A percentile compares a stretch with the other conserved stretches of the same genome.
Conservation (phyloP, 2,797 vertebrate genomes). For the Pagetopsis macropterus region DNA sequence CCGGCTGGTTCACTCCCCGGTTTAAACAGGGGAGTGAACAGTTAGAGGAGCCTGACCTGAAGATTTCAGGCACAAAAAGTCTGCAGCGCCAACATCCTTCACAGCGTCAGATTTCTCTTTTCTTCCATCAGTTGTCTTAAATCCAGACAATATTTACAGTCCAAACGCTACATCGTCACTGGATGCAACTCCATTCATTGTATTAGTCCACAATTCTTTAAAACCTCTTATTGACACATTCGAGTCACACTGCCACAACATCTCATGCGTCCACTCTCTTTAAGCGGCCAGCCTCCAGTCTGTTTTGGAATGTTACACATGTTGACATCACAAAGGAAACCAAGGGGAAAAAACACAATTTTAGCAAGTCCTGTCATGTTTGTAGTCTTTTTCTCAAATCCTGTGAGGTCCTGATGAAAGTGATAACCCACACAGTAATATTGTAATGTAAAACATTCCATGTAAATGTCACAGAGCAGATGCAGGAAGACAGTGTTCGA, state of each 20-base stretch:
- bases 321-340: slow-evolving; percentile 37
- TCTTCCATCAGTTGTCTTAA: slow-evolving; percentile 22
- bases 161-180: slow-evolving; percentile 20
- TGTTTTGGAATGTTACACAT: slow-evolving; percentile 72
- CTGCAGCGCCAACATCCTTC: slow-evolving; percentile 38
- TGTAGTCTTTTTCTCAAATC: slow-evolving; percentile 26
- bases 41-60: too few relatives aligned
- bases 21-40: slow-evolving; percentile 17
- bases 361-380: slow-evolving; percentile 26
- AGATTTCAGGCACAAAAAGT: slow-evolving; percentile 27
- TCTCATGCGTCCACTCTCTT: slow-evolving; percentile 43
- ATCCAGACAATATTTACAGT: slow-evolving; percentile 57
- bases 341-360: slow-evolving; percentile 1
- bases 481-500: slow-evolving; percentile 71
- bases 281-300: slow-evolving; percentile 35
- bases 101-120: slow-evolving; percentile 22
- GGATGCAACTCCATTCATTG: slow-evolving; percentile 11
- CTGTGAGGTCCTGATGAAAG: slow-evolving; percentile 18
- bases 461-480: slow-evolving; percentile 51
- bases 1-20: slow-evolving; percentile 20
- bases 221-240: slow-evolving; percentile 31
- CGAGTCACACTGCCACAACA: slow-evolving; percentile 14
- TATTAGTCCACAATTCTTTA: slow-evolving; percentile 14
- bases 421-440: slow-evolving; percentile 23
- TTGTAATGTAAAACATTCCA: slow-evolving; percentile 39